Evolutionary conservation across 1,140 invertebrate genomes (phyloP).

Genomic region (Pogonus chalceus): DNA sequence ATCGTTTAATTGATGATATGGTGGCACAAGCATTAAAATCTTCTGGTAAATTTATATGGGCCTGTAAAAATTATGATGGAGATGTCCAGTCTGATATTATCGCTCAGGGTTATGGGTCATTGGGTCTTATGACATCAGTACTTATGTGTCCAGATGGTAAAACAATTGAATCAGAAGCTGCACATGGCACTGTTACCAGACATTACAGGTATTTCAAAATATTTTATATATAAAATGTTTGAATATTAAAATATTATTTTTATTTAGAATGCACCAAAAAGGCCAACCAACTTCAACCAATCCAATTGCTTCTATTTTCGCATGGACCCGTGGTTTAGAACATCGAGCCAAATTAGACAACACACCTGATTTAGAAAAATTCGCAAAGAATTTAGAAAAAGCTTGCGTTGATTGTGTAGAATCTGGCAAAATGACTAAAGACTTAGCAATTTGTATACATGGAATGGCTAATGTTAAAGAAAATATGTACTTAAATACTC

Average conservation of each 20-base stretch:
- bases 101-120: slow-evolving; percentile 75
- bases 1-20: slow-evolving; percentile 89
- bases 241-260: slow-evolving; percentile 5
- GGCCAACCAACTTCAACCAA: slow-evolving; percentile 81
- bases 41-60: slow-evolving; percentile 79
- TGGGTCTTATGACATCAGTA: slow-evolving; percentile 89
- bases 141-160: slow-evolving; percentile 85
- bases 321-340: slow-evolving; percentile 76
- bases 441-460: slow-evolving; percentile 81
- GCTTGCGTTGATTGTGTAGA: slow-evolving; percentile 83
- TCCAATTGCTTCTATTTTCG: slow-evolving; percentile 86
- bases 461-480: slow-evolving; percentile 65
- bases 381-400: slow-evolving; percentile 42
- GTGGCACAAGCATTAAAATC: slow-evolving; percentile 82
- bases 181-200: slow-evolving; percentile 84
- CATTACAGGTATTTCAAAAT: slow-evolving; percentile 67
- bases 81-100: slow-evolving; percentile 86
- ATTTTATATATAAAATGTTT: too few species aligned
- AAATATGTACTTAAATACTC: slow-evolving; percentile 72
- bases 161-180: slow-evolving; percentile 84
- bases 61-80: slow-evolving; percentile 88
- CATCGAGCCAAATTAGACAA: slow-evolving; percentile 76
- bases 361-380: slow-evolving; percentile 57
- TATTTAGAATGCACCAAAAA: slow-evolving; percentile 56
- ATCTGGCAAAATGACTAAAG: slow-evolving; percentile 83